phyloP scores from a whole-genome alignment of 2,888 invertebrate genomes.

The Leucoptera coffeella region DNA sequence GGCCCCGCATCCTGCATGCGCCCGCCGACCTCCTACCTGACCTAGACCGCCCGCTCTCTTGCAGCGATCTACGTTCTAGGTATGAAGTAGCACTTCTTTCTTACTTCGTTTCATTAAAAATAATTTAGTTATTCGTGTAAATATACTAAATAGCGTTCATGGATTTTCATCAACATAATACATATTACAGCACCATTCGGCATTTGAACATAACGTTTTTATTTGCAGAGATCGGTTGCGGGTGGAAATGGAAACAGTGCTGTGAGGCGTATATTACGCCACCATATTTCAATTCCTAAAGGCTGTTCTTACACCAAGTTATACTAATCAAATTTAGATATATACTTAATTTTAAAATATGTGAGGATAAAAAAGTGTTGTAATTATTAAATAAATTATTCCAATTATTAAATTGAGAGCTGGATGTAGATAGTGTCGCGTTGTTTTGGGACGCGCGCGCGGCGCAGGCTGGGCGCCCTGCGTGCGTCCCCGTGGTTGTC shows the following conservation, averaged over 20 bases:
- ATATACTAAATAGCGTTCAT: not conserved
- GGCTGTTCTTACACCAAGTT: slow-evolving; percentile 55
- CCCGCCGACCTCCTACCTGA: slow-evolving; percentile 37
- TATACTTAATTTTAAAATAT: slow-evolving; percentile 46
- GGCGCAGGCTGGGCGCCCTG: slow-evolving; percentile 43
- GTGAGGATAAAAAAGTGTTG: slow-evolving; percentile 49
- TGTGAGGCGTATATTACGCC: slow-evolving; percentile 62
- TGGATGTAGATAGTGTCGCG: slow-evolving; percentile 49
- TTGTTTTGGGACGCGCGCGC: slow-evolving; percentile 48
- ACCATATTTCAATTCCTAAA: slow-evolving; percentile 51
- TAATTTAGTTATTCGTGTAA: not conserved
- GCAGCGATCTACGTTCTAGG: slow-evolving; percentile 38
- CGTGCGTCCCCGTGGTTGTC: slow-evolving; percentile 45
- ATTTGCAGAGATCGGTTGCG: slow-evolving; percentile 50
- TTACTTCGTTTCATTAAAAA: not conserved
- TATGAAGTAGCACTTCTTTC: too few species aligned
- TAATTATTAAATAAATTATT: slow-evolving; percentile 57
- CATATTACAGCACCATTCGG: not conserved
- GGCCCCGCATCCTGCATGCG: slow-evolving; percentile 28
- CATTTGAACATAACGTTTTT: slow-evolving; percentile 3
- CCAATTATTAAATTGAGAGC: slow-evolving; percentile 53
- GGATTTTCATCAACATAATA: not conserved
- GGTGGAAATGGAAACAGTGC: slow-evolving; percentile 92
- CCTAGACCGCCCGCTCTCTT: slow-evolving; percentile 43
- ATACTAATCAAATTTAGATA: slow-evolving; percentile 53